Evolutionary conservation across 2,888 invertebrate genomes (phyloP), one percentile per base, ranked within the genome.

Genomic region (Ischnus inquisitorius): DNA sequence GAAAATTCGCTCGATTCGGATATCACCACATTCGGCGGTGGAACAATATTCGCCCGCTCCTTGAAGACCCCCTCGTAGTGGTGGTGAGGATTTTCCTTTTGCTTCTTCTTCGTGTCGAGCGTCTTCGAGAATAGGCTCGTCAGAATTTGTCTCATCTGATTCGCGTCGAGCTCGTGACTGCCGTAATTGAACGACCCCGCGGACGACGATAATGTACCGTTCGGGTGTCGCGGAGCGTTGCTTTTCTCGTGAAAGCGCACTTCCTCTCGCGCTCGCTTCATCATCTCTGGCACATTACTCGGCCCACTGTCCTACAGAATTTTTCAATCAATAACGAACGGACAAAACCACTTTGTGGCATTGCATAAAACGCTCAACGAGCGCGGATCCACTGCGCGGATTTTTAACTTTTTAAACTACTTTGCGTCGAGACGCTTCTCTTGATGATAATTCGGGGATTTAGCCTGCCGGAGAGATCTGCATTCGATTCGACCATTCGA

Each of bases 191-290:
- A 85, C 1, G 82, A 34, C 1, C n/a, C 19, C 16, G 77, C 57
- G 2, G 71, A 54, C 14, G 76, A 60, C 25, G 68, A 67, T 39
- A 81, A 48, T 10, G 87, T 87, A 12, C 16, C 69, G 78, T 88
- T 88, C 6, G 67, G 43, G 12, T 68, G 75, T 1, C 19, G 46
- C 10, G 79, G 75, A 22, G 79, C 71, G 19, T 82, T 87, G 19
- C 80, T 87, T 34, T 89, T 68, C 10, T 96, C 95, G 86, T 95
- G 96, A 89, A 96, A 96, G 60, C 95, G 94, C 0, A 96, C 95
- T 0, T 95, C 96, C 0, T 95, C 94, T 69, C 95, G 94, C 83
- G 95, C 95, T 10, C 96, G 94, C 87, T 95, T 95, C 96, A 96
- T 96, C 87, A 94, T 89, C 91, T 95, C 94, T 3, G 96, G 96